Conservation (phyloP, 2,113 vertebrate genomes). For the Tyrannus savana region DNA sequence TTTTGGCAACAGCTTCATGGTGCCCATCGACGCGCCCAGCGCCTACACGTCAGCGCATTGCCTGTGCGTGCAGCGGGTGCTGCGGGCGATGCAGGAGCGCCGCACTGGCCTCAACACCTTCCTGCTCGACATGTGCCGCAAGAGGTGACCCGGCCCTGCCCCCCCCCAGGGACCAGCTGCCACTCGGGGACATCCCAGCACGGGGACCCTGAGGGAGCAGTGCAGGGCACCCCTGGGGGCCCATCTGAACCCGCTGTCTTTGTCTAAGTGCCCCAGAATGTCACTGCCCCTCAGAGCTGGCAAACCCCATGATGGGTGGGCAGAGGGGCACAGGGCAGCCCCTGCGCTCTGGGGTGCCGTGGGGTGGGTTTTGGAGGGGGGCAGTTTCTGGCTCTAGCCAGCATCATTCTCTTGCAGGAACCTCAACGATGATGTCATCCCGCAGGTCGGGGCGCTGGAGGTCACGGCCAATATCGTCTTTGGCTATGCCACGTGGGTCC, state of each 20-base stretch:
- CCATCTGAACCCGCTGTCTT: not conserved
- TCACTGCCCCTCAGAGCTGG: not conserved
- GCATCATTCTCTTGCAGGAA: slow-evolving; percentile 72
- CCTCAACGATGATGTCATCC: slow-evolving; percentile 79
- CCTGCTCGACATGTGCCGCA: slow-evolving; percentile 89
- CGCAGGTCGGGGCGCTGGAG: slow-evolving; percentile 76
- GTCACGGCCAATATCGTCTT: slow-evolving; percentile 89
- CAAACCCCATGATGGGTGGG: accelerated
- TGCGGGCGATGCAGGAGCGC: slow-evolving; percentile 85
- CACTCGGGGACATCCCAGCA: accelerated
- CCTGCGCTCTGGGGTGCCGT: not conserved
- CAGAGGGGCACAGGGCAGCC: not conserved
- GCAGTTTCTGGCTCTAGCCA: not conserved
- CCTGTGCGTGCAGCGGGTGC: slow-evolving; percentile 83
- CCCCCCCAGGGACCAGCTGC: not conserved
- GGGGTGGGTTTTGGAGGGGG: not conserved
- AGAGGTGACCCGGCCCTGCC: slow-evolving; percentile 66
- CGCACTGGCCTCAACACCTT: slow-evolving; percentile 85
- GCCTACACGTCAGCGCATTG: slow-evolving; percentile 83
- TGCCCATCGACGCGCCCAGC: slow-evolving; percentile 82
- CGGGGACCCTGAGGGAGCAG: accelerated
- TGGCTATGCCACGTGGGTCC: slow-evolving; percentile 87
- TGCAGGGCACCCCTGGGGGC: accelerated
- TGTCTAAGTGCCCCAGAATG: not conserved
- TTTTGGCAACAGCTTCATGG: slow-evolving; percentile 91